Conservation (phyloP, 2,888 invertebrate species). For the Sinhomidia bicolor region DNA sequence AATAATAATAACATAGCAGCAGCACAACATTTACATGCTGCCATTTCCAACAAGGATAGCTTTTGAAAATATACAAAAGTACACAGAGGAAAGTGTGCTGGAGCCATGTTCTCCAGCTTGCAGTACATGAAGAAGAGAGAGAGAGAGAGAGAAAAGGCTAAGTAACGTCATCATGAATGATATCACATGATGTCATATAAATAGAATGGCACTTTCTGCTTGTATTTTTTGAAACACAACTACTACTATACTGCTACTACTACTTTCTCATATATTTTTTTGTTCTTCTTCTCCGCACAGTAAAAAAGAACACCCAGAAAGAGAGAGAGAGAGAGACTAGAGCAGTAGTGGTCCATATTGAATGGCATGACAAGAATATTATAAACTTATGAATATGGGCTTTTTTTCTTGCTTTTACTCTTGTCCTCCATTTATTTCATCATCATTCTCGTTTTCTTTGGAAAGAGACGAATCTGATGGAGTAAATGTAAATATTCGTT, state of each 20-base stretch:
- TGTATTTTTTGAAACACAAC: conserved; percentile 31
- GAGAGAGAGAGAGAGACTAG: no score
- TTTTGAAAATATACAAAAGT: not conserved
- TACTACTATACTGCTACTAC: no score
- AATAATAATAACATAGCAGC: conserved; percentile 39
- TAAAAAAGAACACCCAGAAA: no score
- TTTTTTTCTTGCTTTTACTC: not conserved
- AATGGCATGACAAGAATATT: conserved; percentile 27
- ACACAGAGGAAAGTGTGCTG: not conserved
- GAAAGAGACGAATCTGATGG: not conserved
- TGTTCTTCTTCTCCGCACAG: not conserved
- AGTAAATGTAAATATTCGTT: conserved; percentile 45
- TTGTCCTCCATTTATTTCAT: no score
- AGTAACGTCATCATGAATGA: conserved; percentile 46
- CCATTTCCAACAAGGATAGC: conserved; percentile 13
- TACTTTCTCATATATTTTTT: not conserved
- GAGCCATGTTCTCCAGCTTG: not conserved
- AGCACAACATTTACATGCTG: conserved; percentile 37
- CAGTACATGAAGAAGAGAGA: not conserved
- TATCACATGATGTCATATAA: conserved; percentile 48
- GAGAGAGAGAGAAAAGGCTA: conserved; percentile 38
- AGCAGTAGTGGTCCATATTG: not conserved
- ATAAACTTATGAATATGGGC: conserved; percentile 34
- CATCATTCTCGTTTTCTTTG: not conserved
- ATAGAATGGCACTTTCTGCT: conserved; percentile 26